Evolutionary conservation across 2,113 vertebrate species (phyloP), one percentile per base, ranked within the genome.

Genomic region (Electrona antarctica): DNA sequence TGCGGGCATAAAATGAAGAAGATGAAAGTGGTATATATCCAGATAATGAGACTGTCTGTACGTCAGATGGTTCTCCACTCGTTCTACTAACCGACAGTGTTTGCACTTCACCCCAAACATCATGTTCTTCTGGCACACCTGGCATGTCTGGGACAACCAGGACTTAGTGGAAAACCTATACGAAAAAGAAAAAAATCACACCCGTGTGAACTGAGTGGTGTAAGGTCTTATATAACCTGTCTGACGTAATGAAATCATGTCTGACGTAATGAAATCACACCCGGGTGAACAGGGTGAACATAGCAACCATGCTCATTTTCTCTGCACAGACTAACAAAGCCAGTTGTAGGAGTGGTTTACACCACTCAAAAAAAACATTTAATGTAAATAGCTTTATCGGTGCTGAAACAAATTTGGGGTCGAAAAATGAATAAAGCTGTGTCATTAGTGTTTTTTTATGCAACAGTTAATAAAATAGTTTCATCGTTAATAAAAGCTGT

Each of bases 21-120:
- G 45, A 13, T n/a, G 71, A 10, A 21, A 59, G 15, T 13, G 61
- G 21, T 21, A 21, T 21, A 21, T 4, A 61, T 46, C 45, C 41
- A 59, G 21, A 5, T 12, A 51, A n/a, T 10, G 8, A 8, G 2
- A 50, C 66, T 61, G 62, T 41, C 33, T 4, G 47, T 13, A 45
- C 3, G 11, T 29, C 1, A 7, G 13, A 21, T n/a, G 56, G 28
- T 13, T 47, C 11, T 55, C 46, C 12, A 71, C 1, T 3, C 28
- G 3, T 48, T 61, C 21, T 14, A 86, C 89, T 95, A 85, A 99
- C 98, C 96, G 97, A 95, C 98, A 99, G 77, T 99, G 95, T 91
- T 99, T 99, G 89, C 98, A 99, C 90, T 99, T 99, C 41, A 99
- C 97, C 13, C 98, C 98, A 0, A 99, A 99, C 93, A 99, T 98